These are phyloP conservation scores for Trichosurus vulpecula DNA, from an alignment of 2,797 vertebrate species.

Conservation along the genomic window DNA sequence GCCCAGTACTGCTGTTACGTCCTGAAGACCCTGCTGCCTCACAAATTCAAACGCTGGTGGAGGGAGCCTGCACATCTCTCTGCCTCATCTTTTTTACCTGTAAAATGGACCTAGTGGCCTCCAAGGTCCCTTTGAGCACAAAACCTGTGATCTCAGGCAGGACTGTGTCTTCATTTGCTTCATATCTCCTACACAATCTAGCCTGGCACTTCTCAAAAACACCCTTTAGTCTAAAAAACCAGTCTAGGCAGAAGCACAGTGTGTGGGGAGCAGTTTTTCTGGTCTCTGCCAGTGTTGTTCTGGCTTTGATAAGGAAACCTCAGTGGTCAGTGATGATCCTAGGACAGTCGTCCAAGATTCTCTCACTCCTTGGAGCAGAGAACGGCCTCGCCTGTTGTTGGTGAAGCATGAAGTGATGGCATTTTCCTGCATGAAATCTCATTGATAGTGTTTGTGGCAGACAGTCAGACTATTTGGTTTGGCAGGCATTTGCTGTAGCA, in stretches of 20 bases:
- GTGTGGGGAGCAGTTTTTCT: background rate
- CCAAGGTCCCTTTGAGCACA: no score
- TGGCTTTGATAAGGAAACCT: background rate
- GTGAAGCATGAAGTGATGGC: background rate
- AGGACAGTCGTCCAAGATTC: no score
- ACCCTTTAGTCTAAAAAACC: background rate
- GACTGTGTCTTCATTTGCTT: background rate
- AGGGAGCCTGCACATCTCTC: no score
- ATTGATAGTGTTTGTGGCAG: conserved; percentile 24
- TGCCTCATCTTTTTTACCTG: no score
- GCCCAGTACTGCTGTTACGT: no score
- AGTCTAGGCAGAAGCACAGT: background rate
- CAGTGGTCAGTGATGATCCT: background rate
- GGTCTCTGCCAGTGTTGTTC: background rate
- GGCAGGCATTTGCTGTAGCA: conserved; percentile 46
- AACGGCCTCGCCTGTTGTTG: background rate
- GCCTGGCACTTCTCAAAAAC: background rate
- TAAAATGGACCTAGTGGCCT: no score
- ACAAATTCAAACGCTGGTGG: no score
- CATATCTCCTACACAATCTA: background rate
- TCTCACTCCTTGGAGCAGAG: background rate
- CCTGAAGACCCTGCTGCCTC: no score
- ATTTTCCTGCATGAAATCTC: conserved; percentile 9
- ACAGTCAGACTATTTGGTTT: conserved; percentile 47
- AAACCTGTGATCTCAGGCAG: background rate